Conservation (phyloP, 2,888 invertebrate species). For the Acholoe squamosa region DNA sequence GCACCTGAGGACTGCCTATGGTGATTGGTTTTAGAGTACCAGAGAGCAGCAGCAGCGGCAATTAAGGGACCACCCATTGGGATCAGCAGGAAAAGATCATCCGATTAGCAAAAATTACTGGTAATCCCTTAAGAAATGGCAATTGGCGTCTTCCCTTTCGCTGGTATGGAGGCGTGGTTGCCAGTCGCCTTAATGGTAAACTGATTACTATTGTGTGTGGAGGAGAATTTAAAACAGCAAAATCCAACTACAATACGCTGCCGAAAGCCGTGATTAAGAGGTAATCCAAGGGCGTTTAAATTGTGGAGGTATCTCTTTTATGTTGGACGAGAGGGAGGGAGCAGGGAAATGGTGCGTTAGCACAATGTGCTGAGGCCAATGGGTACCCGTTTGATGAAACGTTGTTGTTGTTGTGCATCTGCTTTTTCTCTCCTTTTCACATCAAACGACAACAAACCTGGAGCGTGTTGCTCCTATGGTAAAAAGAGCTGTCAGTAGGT, state of each 20-base stretch:
- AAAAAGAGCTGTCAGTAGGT: no score
- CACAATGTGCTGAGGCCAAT: no score
- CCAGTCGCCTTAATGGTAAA: neutral
- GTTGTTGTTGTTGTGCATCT: no score
- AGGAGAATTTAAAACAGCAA: neutral
- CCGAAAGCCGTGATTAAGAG: neutral
- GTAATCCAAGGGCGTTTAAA: slow-evolving; percentile 17
- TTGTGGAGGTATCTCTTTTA: neutral
- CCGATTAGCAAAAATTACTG: slow-evolving; percentile 7
- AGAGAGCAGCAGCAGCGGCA: neutral
- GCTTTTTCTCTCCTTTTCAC: no score
- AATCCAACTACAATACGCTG: slow-evolving; percentile 16
- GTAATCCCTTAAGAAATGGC: neutral
- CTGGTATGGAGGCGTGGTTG: no score
- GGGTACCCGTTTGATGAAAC: no score
- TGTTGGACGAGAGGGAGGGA: neutral
- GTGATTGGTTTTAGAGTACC: neutral
- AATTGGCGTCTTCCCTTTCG: no score
- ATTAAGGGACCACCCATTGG: neutral
- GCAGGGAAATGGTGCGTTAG: no score
- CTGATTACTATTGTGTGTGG: slow-evolving; percentile 9
- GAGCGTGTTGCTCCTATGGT: no score
- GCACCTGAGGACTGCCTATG: neutral
- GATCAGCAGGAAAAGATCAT: slow-evolving; percentile 6
- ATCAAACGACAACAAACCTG: no score